These are phyloP conservation scores for Abrostola tripartita DNA, from an alignment of 2,888 invertebrate genomes.

Conservation along the genomic window DNA sequence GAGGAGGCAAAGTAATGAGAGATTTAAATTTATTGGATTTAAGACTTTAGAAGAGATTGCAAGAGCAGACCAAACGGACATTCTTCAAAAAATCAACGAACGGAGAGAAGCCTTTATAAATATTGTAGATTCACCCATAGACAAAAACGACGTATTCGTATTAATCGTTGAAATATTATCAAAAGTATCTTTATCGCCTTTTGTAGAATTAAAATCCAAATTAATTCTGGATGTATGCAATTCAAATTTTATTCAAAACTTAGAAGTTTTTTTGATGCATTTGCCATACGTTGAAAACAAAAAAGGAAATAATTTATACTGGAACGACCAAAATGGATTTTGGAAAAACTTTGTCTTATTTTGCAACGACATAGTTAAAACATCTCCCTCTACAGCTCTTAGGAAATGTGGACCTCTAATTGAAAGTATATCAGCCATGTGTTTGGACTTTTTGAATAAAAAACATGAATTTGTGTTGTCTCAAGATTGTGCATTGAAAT, in stretches of 20 bases:
- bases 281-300: slow-evolving; percentile 66
- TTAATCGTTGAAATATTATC: slow-evolving; percentile 77
- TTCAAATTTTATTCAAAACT: slow-evolving; percentile 68
- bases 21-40: slow-evolving; percentile 58
- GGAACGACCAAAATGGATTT: slow-evolving; percentile 73
- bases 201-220: slow-evolving; percentile 71
- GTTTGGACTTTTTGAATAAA: slow-evolving; percentile 67
- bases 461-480: slow-evolving; percentile 66
- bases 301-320: slow-evolving; percentile 65
- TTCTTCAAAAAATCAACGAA: slow-evolving; percentile 69
- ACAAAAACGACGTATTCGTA: slow-evolving; percentile 71
- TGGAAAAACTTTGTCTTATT: slow-evolving; percentile 75
- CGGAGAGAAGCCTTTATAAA: slow-evolving; percentile 70
- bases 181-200: slow-evolving; percentile 74
- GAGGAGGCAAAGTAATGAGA: neutral
- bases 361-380: slow-evolving; percentile 72
- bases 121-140: slow-evolving; percentile 67
- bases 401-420: slow-evolving; percentile 73
- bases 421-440: slow-evolving; percentile 66
- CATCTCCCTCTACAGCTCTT: slow-evolving; percentile 73
- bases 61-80: slow-evolving; percentile 67
- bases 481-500: slow-evolving; percentile 58
- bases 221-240: slow-evolving; percentile 74
- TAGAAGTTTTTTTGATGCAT: slow-evolving; percentile 74
- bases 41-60: slow-evolving; percentile 71